phyloP scores from a whole-genome alignment of 1,140 invertebrate species.

The Plodia interpunctella region DNA sequence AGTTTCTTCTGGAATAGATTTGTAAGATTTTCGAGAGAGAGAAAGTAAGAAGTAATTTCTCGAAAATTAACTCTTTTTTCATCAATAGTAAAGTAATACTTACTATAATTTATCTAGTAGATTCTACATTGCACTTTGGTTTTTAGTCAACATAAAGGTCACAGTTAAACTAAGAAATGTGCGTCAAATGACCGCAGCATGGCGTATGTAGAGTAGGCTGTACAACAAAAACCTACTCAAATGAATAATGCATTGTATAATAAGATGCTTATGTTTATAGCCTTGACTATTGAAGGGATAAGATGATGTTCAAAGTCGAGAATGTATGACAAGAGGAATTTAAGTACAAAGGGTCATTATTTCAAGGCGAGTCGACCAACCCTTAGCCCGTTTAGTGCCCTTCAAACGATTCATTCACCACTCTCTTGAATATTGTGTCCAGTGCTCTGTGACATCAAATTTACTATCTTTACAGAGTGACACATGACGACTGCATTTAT shows the following conservation, averaged over 20 bases:
- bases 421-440: conserved; percentile 34
- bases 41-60: too few relatives aligned
- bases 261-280: not conserved
- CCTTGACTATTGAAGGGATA: not conserved
- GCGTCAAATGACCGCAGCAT: too few relatives aligned
- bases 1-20: not conserved
- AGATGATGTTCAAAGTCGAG: not conserved
- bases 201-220: too few relatives aligned
- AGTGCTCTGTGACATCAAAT: not conserved
- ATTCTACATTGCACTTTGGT: too few relatives aligned
- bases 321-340: conserved; percentile 1
- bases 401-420: conserved; percentile 47
- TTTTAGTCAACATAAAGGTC: too few relatives aligned
- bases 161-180: too few relatives aligned
- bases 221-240: too few relatives aligned
- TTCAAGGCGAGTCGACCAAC: conserved; percentile 27
- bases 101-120: too few relatives aligned
- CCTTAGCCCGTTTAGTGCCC: conserved; percentile 22
- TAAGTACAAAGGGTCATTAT: conserved; percentile 42
- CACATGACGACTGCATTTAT: not conserved
- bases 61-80: too few relatives aligned
- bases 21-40: not conserved
- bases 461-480: not conserved
- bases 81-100: too few relatives aligned
- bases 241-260: not conserved